Conservation (phyloP, 2,888 invertebrate species). For the Xanthia icteritia region DNA sequence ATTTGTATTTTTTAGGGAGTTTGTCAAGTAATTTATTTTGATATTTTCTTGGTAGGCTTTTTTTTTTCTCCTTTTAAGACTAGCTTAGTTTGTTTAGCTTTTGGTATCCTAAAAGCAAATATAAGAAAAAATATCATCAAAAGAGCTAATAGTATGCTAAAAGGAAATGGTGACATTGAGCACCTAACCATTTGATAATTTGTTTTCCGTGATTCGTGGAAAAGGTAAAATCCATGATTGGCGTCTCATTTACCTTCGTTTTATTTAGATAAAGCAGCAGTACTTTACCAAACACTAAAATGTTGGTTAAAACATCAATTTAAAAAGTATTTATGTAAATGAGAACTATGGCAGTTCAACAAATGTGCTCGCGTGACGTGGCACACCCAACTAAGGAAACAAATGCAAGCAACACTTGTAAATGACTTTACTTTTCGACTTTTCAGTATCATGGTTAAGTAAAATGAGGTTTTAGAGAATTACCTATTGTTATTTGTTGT, state of each 20-base stretch:
- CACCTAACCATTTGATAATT: too few relatives aligned
- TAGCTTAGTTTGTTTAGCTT: not conserved
- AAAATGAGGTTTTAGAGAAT: not conserved
- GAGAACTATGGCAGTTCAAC: conserved; percentile 21
- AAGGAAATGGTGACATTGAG: too few relatives aligned
- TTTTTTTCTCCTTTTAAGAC: not conserved
- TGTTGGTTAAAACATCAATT: conserved; percentile 30
- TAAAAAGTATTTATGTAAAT: conserved; percentile 49
- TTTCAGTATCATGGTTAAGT: not conserved
- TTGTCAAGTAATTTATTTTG: conserved; percentile 38
- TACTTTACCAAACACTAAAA: not conserved
- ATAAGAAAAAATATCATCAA: not conserved
- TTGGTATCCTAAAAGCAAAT: too few relatives aligned
- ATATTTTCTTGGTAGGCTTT: conserved; percentile 8
- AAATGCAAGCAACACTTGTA: conserved; percentile 51
- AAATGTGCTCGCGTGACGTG: conserved; percentile 49
- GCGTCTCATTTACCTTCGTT: not conserved
- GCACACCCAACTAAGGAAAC: not conserved
- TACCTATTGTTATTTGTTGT: not conserved
- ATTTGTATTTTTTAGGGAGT: conserved; percentile 33
- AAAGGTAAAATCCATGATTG: not conserved
- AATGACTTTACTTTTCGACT: conserved; percentile 30
- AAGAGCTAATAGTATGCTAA: not conserved
- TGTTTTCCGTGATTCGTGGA: not conserved
- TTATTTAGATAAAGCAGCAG: conserved; percentile 19